Evolutionary conservation across 2,113 vertebrate genomes (phyloP), one percentile per base, ranked within the genome.

Genomic region (Manacus vitellinus): DNA sequence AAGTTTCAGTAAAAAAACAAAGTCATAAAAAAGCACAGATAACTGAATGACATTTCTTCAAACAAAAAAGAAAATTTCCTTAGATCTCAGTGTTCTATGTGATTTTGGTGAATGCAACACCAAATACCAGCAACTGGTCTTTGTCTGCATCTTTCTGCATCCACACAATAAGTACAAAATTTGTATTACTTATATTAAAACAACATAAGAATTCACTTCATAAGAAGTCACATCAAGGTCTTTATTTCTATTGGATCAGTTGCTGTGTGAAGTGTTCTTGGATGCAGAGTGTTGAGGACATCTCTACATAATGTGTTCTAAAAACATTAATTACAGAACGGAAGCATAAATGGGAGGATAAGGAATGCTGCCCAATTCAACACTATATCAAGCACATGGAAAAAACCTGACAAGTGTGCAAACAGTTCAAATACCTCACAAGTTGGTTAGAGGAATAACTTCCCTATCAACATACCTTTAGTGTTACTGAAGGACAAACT

Each of bases 121-220:
- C 22, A 85, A 66, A 74, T 37, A 4, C 27, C 16, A 44, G 65
- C 21, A 87, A 61, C 1, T 2, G 17, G 11, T 65, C n/a, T 27
- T 58, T 74, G 41, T 23, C n/a, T 0, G 0, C 46, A 58, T 44
- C 52, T 25, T 58, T 37, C 37, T 74, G 46, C 31, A 84, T 41
- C 39, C 31, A 41, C 43, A 51, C 17, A 39, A 0, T 35, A 79
- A 61, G 49, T 16, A 51, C 15, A 88, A 75, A 66, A 56, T 24
- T 65, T 8, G 0, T 14, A 33, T 47, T 19, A 46, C 14, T 63
- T 0, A 0, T 21, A 54, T n/a, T 9, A 41, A 8, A 63, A 52
- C 51, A 52, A 52, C 8, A 28, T 51, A 51, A 28, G 51, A 52
- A 52, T 52, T 52, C 49, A 51, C 21, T 25, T 23, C 51, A 5